Conservation (phyloP, 2,888 invertebrate species). For the Alcis repandata region DNA sequence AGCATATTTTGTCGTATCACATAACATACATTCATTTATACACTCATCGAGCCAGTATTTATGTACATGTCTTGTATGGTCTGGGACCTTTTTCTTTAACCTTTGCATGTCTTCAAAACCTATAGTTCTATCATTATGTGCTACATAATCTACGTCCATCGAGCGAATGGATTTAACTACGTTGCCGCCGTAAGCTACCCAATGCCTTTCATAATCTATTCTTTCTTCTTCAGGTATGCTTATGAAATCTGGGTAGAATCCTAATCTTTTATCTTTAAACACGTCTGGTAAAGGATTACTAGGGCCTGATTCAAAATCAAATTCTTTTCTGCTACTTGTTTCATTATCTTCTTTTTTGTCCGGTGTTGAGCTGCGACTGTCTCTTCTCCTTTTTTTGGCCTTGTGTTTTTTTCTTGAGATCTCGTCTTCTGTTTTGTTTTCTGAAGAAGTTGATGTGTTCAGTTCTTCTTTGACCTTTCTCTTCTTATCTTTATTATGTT, state of each 20-base stretch:
- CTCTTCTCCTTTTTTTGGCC: constrained; percentile 31
- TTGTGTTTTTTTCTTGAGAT: constrained; percentile 31
- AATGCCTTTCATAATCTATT: constrained; percentile 84
- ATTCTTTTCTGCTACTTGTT: constrained; percentile 9
- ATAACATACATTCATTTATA: constrained; percentile 69
- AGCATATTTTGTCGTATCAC: constrained; percentile 67
- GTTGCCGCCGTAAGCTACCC: constrained; percentile 88
- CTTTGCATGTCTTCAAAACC: constrained; percentile 64
- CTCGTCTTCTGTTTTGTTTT: constrained; percentile 28
- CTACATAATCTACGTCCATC: constrained; percentile 71
- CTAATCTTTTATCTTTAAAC: constrained; percentile 69
- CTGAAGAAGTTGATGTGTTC: constrained; percentile 43
- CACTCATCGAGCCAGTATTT: constrained; percentile 76
- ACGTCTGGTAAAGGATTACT: constrained; percentile 73
- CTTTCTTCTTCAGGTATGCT: constrained; percentile 74
- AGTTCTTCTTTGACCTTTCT: constrained; percentile 37
- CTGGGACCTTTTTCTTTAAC: constrained; percentile 61
- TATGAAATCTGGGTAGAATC: constrained; percentile 81
- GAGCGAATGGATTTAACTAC: constrained; percentile 72
- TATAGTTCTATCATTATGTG: constrained; percentile 69
- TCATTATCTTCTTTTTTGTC: neutral
- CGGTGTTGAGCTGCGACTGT: neutral
- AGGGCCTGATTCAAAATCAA: constrained; percentile 49
- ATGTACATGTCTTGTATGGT: constrained; percentile 68
- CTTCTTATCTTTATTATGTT: constrained; percentile 19